phyloP scores from a whole-genome alignment of 2,113 vertebrate genomes.

The Orthonyx spaldingii region DNA sequence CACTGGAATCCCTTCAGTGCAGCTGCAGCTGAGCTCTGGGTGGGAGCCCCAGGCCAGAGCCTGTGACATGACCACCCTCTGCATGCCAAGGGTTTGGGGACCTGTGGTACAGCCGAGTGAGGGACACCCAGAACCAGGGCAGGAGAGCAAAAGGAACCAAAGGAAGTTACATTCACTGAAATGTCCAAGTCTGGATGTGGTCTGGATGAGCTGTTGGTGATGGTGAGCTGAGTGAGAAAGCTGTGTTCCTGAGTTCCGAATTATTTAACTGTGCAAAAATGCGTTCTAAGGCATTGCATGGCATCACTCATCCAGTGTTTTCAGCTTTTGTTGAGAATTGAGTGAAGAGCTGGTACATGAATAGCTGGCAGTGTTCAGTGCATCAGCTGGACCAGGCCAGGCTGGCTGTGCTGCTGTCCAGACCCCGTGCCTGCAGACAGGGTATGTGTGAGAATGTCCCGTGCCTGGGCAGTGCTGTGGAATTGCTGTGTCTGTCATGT shows the following conservation, averaged over 20 bases:
- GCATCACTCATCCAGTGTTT: neutral
- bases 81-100: neutral
- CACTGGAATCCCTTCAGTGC: neutral
- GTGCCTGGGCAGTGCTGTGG: neutral
- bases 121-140: neutral
- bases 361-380: neutral
- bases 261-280: neutral
- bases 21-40: neutral
- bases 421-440: neutral
- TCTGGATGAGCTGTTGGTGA: neutral
- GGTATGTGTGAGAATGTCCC: no score
- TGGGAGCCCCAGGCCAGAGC: no score
- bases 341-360: neutral
- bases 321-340: neutral
- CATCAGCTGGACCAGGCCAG: neutral
- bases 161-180: neutral
- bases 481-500: neutral
- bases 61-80: neutral
- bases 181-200: neutral
- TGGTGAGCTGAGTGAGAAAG: neutral
- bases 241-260: neutral
- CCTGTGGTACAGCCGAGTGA: neutral
- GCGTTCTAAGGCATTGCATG: neutral
- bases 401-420: neutral
- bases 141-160: neutral